Percentiles rank a stretch among this genome's conserved stretches.
These are phyloP conservation scores for Orthosia gothica DNA, from an alignment of 2,888 invertebrate species.

Conservation along the genomic window DNA sequence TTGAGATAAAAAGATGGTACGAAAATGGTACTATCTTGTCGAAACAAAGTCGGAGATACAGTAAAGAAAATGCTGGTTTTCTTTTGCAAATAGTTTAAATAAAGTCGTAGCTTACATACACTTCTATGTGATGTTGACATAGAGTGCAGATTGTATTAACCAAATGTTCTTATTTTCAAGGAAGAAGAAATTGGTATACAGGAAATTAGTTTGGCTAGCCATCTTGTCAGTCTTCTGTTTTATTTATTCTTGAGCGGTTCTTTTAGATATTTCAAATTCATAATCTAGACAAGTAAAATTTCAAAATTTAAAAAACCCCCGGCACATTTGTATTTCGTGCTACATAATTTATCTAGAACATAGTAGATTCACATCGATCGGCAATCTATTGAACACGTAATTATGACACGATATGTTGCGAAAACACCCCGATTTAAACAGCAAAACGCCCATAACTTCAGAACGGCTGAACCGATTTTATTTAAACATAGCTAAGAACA, in stretches of 20 bases:
- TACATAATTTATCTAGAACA: too few species aligned
- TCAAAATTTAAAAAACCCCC: too few species aligned
- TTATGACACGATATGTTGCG: too few species aligned
- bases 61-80: constrained; percentile 50
- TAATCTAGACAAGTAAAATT: too few species aligned
- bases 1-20: constrained; percentile 58
- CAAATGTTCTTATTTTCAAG: constrained; percentile 3
- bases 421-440: too few species aligned
- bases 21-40: constrained; percentile 8
- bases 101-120: constrained; percentile 42
- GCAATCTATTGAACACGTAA: too few species aligned
- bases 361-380: too few species aligned
- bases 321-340: too few species aligned
- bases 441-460: too few species aligned
- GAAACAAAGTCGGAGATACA: constrained; percentile 27
- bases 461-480: too few species aligned
- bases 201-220: constrained; percentile 10
- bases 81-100: constrained; percentile 67
- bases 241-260: background rate
- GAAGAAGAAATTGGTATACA: background rate
- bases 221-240: background rate
- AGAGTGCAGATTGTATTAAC: background rate
- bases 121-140: constrained; percentile 15
- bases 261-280: too few species aligned
- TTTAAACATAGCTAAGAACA: too few species aligned